Conservation (phyloP, 2,113 vertebrate species). For the Suncus etruscus region DNA sequence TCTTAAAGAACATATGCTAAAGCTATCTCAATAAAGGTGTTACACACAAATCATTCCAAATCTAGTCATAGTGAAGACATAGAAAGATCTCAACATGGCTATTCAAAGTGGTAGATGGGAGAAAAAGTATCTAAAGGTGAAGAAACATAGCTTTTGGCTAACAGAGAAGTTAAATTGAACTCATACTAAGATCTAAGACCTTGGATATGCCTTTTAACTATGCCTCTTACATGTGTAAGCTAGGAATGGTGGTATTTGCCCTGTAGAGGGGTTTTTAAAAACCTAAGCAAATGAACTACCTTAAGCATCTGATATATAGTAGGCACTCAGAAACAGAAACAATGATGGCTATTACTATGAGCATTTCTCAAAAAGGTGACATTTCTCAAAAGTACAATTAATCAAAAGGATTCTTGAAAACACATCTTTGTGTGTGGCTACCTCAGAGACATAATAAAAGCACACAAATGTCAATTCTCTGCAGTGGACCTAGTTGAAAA, state of each 20-base stretch:
- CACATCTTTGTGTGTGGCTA: constrained; percentile 2
- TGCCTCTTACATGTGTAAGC: constrained; percentile 36
- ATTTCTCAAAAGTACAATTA: constrained; percentile 41
- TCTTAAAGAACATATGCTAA: background rate
- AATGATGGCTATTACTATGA: background rate
- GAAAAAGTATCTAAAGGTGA: background rate
- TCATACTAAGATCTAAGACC: background rate
- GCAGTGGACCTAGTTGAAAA: constrained; percentile 10
- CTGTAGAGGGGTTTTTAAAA: constrained; percentile 40
- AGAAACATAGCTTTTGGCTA: background rate
- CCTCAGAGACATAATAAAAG: background rate
- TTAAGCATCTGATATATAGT: background rate
- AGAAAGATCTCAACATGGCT: background rate
- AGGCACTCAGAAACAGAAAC: constrained; percentile 22
- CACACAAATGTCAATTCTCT: background rate
- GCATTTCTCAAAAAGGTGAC: background rate
- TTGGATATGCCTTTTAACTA: background rate
- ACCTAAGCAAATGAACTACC: background rate
- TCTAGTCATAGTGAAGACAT: background rate
- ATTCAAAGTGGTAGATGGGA: background rate
- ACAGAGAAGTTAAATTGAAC: constrained; percentile 17
- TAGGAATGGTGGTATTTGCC: background rate
- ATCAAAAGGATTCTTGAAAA: constrained; percentile 37
- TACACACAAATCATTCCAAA: constrained; percentile 29
- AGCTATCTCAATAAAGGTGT: background rate